phyloP scores from a whole-genome alignment of 2,888 invertebrate genomes.

The Spatulosminthurus flaviceps region DNA sequence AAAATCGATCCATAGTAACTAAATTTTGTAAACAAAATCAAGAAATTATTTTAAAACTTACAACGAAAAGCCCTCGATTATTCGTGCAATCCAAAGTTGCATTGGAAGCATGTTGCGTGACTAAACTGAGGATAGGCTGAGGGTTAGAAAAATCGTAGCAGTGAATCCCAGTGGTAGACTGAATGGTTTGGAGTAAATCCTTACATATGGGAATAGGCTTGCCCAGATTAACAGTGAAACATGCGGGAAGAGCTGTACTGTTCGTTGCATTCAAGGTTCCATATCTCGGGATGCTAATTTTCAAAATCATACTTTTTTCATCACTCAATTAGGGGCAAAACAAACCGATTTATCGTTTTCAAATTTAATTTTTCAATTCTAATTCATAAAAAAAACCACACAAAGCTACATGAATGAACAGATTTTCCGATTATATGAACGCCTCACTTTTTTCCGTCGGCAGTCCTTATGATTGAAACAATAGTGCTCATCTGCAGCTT shows the following conservation, averaged over 20 bases:
- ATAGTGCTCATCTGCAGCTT: slow-evolving; percentile 76
- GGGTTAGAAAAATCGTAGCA: slow-evolving; percentile 70
- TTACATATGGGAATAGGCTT: slow-evolving; percentile 87
- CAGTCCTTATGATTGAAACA: slow-evolving; percentile 75
- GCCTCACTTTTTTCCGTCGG: slow-evolving; percentile 78
- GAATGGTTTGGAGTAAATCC: slow-evolving; percentile 77
- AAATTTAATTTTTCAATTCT: too few species aligned
- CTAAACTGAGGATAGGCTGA: slow-evolving; percentile 78
- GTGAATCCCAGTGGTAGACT: slow-evolving; percentile 72
- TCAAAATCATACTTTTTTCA: not conserved
- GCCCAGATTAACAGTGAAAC: slow-evolving; percentile 83
- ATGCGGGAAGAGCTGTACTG: slow-evolving; percentile 89
- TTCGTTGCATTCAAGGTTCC: slow-evolving; percentile 82
- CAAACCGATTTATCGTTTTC: too few species aligned
- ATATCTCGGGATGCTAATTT: slow-evolving; percentile 78
- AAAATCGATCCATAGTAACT: too few species aligned
- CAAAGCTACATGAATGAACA: too few species aligned
- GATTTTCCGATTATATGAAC: too few species aligned
- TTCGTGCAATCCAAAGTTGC: slow-evolving; percentile 78
- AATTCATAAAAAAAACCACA: too few species aligned
- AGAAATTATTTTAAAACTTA: slow-evolving; percentile 67
- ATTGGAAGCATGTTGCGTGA: slow-evolving; percentile 80
- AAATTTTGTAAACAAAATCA: too few species aligned
- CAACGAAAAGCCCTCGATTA: slow-evolving; percentile 85
- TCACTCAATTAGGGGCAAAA: not conserved